Conservation (phyloP, 1,140 invertebrate species). For the Listronotus oregonensis region DNA sequence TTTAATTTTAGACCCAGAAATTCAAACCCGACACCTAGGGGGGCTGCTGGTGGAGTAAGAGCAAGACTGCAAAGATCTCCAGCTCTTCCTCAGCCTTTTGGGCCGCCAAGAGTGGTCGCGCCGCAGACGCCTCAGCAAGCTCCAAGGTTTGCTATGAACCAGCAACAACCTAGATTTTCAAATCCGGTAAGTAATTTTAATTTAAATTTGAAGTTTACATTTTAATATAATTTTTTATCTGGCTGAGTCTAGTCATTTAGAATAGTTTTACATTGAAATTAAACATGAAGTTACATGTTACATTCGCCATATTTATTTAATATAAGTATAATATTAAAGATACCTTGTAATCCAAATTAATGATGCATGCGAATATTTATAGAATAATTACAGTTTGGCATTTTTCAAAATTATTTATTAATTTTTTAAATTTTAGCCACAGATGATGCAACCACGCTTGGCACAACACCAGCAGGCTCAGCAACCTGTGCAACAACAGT, state of each 20-base stretch:
- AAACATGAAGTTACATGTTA: too few species aligned
- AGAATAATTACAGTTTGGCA: too few species aligned
- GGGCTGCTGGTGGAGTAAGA: neutral
- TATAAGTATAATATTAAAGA: too few species aligned
- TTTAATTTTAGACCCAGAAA: neutral
- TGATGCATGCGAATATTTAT: too few species aligned
- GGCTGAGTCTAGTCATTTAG: too few species aligned
- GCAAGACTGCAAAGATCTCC: neutral
- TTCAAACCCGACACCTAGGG: neutral
- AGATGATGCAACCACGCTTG: neutral
- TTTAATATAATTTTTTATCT: too few species aligned
- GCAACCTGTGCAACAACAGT: neutral
- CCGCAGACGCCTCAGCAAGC: neutral
- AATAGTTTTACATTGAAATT: too few species aligned
- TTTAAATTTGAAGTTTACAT: too few species aligned
- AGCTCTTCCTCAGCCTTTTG: neutral
- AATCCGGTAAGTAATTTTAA: slow-evolving; percentile 3
- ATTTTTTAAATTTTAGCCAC: slow-evolving; percentile 3
- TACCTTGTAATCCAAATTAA: too few species aligned
- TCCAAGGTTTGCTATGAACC: slow-evolving; percentile 2
- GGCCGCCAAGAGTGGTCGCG: neutral
- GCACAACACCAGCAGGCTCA: slow-evolving; percentile 2
- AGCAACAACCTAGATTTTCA: slow-evolving; percentile 4
- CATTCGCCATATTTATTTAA: too few species aligned
- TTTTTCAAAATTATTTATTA: too few species aligned